Conservation (phyloP, 2,797 vertebrate species). For the Siniperca obscura region DNA sequence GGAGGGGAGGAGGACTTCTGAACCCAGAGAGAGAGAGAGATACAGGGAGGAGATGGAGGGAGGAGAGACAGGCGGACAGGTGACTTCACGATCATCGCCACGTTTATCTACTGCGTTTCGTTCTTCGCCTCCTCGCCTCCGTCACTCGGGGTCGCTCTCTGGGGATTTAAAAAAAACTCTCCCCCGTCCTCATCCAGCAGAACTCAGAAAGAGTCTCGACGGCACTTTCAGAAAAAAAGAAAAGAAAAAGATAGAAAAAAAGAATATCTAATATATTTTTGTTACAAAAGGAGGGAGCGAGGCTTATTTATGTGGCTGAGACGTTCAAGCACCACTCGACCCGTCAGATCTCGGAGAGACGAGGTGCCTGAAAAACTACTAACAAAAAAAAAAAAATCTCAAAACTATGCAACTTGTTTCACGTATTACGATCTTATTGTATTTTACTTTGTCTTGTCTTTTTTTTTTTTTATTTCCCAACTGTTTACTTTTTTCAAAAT, state of each 20-base stretch:
- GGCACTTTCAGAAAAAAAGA: slow-evolving; percentile 83
- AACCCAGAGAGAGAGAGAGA: slow-evolving; percentile 25
- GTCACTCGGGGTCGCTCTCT: slow-evolving; percentile 32
- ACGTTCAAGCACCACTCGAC: slow-evolving; percentile 65
- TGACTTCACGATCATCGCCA: slow-evolving; percentile 1
- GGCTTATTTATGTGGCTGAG: slow-evolving; percentile 85
- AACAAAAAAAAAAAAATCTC: slow-evolving; percentile 73
- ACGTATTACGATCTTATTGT: slow-evolving; percentile 81
- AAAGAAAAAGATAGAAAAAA: slow-evolving; percentile 71
- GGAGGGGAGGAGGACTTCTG: slow-evolving; percentile 35
- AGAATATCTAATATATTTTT: slow-evolving; percentile 89
- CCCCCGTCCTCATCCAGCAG: slow-evolving; percentile 62
- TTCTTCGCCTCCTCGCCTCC: slow-evolving; percentile 26
- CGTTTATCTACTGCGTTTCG: background rate
- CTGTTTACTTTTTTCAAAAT: slow-evolving; percentile 90
- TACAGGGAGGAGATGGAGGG: background rate
- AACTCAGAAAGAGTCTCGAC: slow-evolving; percentile 75
- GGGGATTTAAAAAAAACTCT: slow-evolving; percentile 27
- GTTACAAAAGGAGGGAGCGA: slow-evolving; percentile 83
- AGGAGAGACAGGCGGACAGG: background rate
- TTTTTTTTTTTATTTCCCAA: slow-evolving; percentile 77
- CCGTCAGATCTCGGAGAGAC: slow-evolving; percentile 81
- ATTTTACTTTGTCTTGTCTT: slow-evolving; percentile 35
- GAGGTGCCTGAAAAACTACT: slow-evolving; percentile 89
- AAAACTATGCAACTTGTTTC: slow-evolving; percentile 99